Evolutionary conservation across 2,113 vertebrate genomes (phyloP), one percentile per base, ranked within the genome.

Genomic region (Corvus hawaiiensis): DNA sequence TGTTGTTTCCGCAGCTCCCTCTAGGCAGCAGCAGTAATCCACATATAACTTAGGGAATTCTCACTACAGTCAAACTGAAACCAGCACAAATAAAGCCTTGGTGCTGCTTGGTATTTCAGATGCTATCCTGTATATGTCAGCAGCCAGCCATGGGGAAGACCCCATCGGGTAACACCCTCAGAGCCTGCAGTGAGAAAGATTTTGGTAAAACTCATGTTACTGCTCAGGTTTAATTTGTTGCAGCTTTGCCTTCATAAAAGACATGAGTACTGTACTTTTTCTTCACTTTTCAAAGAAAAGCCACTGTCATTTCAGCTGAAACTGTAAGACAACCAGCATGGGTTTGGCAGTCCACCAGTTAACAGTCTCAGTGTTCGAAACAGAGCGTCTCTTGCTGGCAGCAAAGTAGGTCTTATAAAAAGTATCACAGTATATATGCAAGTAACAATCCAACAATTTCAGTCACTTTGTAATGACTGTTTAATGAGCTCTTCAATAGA

Each of bases 21-120:
- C 81, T 96, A 95, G 91, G 87, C 67, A 96, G 95, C 94, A 96
- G 94, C 74, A 96, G 63, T 58, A 84, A 61, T n/a, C 73, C 78
- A 82, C 10, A 0, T 41, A 58, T 7, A 41, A n/a, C 33, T 54
- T 35, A 27, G 13, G n/a, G 49, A 84, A 30, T 89, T 82, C 54
- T 68, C 82, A 12, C 23, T 61, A 3, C 39, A 41, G 54, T 72
- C n/a, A 27, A 39, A 13, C 30, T 39, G 54, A 83, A 86, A 33
- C 23, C 69, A 73, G 43, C 46, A 46, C 22, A 54, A 72, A 39
- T 4, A 17, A 21, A 61, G 4, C 41, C 68, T 75, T 66, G 8
- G 1, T 11, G 41, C 58, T 61, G 56, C 27, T 73, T 24, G 66
- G 13, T 52, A 9, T 74, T 71, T 74, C n/a, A 33, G 27, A 41